Base-by-base conservation (phyloP, 2,888 invertebrate genomes). In the Coronaproctus castanopsis region DNA sequence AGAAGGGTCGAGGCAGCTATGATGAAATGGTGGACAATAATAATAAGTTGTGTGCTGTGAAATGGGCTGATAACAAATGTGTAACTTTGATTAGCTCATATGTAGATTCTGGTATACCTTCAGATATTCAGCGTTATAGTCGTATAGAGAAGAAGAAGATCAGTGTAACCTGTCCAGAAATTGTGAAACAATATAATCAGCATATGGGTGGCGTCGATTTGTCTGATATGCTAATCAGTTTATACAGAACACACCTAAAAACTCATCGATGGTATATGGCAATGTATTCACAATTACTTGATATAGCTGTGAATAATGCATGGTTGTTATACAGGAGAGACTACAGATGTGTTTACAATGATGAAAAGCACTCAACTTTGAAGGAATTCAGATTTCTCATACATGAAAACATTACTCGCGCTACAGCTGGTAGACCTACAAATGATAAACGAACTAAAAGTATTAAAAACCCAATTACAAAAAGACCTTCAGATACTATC, bases 1-100 rank as follows among this genome's bases (percentile, higher is more conserved):
- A 63, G 55, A 56, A 55, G 22, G 57, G 48, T 22, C 57, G 65
- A 52, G 64, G 65, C 3, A 62, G 57, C 52, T 64, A 56, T 61
- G 57, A 63, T 21, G 21, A 62, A 14, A 57, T 53, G 23, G 54
- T 53, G 22, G 62, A 62, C 55, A 62, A 63, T 24, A 52, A 59
- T 2, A 61, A 61, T 54, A 63, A 61, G 49, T 20, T 67, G 8
- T 55, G 59, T 51, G 62, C 60, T 19, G 65, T 66, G 0, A 62
- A 63, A 60, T 67, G 65, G 65, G 55, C 63, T 2, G 66, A 66
- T 53, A 65, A 64, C 49, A 66, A 63, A 57, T 50, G 61, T 24
- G 66, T 67, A 3, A 61, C 59, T 2, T 59, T 65, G 48, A 52
- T 55, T n/a, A 63, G 64, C 24, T 49, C 60, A 5, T 53, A 49